These are phyloP conservation scores for Melanophora roralis DNA, from an alignment of 2,888 invertebrate species.

Conservation along the genomic window DNA sequence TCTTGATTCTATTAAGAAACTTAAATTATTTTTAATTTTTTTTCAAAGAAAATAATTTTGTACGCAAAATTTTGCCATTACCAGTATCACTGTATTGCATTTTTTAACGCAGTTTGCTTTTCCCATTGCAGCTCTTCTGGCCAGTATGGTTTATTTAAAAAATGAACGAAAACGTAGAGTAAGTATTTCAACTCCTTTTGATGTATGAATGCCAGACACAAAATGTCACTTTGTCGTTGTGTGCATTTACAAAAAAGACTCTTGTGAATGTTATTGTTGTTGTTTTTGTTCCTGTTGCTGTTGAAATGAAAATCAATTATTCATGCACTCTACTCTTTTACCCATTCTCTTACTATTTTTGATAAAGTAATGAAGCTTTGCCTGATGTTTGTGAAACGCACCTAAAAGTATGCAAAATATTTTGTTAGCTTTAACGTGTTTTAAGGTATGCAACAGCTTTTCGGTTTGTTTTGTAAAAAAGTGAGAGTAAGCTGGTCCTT, in stretches of 20 bases:
- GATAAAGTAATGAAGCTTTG: neutral
- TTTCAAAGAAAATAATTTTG: no score
- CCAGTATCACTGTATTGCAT: conserved; percentile 6
- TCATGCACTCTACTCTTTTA: conserved; percentile 68
- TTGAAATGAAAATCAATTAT: conserved; percentile 72
- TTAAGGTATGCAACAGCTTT: conserved; percentile 53
- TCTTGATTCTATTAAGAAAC: no score
- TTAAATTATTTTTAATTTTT: no score
- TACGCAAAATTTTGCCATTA: neutral
- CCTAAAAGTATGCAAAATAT: conserved; percentile 55
- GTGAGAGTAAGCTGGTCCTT: neutral
- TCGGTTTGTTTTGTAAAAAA: conserved; percentile 3
- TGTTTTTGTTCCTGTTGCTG: conserved; percentile 45
- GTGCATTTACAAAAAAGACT: conserved; percentile 23
- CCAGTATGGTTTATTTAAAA: conserved; percentile 37
- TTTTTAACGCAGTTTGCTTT: no score
- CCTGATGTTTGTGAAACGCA: conserved; percentile 33
- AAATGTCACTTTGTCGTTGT: conserved; percentile 61
- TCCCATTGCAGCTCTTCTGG: neutral
- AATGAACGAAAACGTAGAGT: conserved; percentile 31
- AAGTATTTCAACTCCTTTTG: conserved; percentile 50
- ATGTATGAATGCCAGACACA: conserved; percentile 61
- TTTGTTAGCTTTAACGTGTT: conserved; percentile 1
- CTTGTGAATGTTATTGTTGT: conserved; percentile 12
- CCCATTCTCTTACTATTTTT: conserved; percentile 22